These are phyloP conservation scores for Calliopum simillimum DNA, from an alignment of 2,888 invertebrate species.

Conservation along the genomic window DNA sequence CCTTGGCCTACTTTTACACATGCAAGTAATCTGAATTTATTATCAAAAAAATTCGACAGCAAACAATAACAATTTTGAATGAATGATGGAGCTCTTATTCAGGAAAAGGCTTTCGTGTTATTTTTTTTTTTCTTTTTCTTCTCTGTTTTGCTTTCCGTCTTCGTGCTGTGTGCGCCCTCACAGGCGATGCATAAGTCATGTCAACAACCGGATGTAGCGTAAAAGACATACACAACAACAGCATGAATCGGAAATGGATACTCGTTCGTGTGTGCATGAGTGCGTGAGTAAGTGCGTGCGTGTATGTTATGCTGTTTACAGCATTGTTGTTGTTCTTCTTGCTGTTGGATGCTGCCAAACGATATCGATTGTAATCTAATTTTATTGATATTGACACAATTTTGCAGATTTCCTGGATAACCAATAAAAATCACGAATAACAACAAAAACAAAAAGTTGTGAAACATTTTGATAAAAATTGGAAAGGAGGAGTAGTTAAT, in stretches of 20 bases:
- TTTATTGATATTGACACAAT: slow-evolving; percentile 67
- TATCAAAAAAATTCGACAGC: background rate
- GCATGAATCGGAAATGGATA: background rate
- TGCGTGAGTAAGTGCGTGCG: slow-evolving; percentile 39
- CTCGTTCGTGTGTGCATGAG: slow-evolving; percentile 14
- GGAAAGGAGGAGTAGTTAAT: slow-evolving; percentile 39
- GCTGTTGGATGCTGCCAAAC: slow-evolving; percentile 36
- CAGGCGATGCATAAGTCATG: slow-evolving; percentile 16
- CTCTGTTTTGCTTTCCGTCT: background rate
- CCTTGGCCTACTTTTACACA: too few species aligned
- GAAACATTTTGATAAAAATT: background rate
- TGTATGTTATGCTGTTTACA: slow-evolving; percentile 30
- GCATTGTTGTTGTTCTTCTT: too few species aligned
- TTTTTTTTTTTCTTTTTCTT: background rate
- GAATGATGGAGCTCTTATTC: background rate
- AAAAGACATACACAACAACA: slow-evolving; percentile 1
- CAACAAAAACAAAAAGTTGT: slow-evolving; percentile 38
- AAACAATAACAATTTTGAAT: background rate
- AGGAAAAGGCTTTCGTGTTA: background rate
- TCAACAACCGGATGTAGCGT: slow-evolving; percentile 30
- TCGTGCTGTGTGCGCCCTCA: background rate
- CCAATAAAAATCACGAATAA: slow-evolving; percentile 53
- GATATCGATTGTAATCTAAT: slow-evolving; percentile 65
- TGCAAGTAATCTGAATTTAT: slow-evolving; percentile 4
- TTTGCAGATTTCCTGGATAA: slow-evolving; percentile 65